phyloP scores from a whole-genome alignment of 2,888 invertebrate species.

The Euplagia quadripunctaria region DNA sequence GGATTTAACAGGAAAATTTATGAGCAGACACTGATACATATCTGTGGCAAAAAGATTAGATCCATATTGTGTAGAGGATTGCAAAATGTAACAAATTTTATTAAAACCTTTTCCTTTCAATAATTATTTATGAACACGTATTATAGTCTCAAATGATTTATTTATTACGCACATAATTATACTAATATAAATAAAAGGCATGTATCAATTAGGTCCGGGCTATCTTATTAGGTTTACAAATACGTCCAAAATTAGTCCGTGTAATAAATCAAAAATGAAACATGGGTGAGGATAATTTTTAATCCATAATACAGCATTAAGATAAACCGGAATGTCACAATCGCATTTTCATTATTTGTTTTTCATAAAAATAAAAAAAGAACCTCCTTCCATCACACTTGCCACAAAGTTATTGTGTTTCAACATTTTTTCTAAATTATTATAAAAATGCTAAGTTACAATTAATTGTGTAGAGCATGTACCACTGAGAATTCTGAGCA shows the following conservation, averaged over 20 bases:
- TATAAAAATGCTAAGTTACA: constrained; percentile 87
- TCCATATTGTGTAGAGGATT: background rate
- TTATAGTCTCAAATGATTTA: constrained; percentile 26
- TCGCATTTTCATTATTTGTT: constrained; percentile 77
- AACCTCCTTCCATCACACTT: constrained; percentile 79
- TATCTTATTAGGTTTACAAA: constrained; percentile 25
- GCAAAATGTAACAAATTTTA: background rate
- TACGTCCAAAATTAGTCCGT: constrained; percentile 11
- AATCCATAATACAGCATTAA: constrained; percentile 87
- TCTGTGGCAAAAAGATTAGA: background rate
- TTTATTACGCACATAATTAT: constrained; percentile 30
- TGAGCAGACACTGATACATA: background rate
- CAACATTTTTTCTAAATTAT: constrained; percentile 86
- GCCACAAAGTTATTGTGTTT: constrained; percentile 79
- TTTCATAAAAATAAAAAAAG: constrained; percentile 81
- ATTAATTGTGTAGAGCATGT: constrained; percentile 85
- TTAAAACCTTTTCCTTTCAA: background rate
- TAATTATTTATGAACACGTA: constrained; percentile 14
- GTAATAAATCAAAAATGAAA: constrained; percentile 66
- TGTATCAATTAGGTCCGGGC: constrained; percentile 20
- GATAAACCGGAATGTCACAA: constrained; percentile 88
- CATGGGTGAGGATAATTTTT: constrained; percentile 86
- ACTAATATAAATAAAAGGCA: constrained; percentile 29
- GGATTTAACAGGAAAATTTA: background rate
- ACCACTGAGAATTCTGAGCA: constrained; percentile 80